phyloP scores from a whole-genome alignment of 2,113 vertebrate genomes.

The Microcebus lehilahytsara region DNA sequence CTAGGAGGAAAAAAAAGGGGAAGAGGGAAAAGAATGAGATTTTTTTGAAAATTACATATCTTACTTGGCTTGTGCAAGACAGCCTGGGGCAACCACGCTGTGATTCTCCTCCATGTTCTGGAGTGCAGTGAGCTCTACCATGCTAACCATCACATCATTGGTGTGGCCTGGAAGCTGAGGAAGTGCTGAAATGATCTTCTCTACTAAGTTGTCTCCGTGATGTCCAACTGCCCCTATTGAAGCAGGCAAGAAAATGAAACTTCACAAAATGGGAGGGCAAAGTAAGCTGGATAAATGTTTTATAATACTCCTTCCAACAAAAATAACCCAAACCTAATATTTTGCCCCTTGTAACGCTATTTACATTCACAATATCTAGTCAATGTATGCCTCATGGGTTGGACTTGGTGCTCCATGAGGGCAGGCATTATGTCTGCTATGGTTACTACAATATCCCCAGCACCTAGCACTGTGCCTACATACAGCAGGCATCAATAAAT shows the following conservation, averaged over 20 bases:
- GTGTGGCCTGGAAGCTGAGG: conserved; percentile 90
- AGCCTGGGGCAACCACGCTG: too few species aligned
- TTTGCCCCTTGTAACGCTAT: neutral
- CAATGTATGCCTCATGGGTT: neutral
- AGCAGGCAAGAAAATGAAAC: conserved; percentile 29
- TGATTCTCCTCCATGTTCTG: too few species aligned
- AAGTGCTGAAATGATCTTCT: conserved; percentile 94
- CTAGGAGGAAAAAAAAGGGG: too few species aligned
- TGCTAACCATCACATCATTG: too few species aligned
- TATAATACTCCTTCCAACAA: neutral
- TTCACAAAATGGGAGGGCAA: neutral
- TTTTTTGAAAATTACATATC: too few species aligned
- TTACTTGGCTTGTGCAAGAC: too few species aligned
- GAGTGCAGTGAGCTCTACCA: too few species aligned
- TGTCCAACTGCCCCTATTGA: conserved; percentile 93
- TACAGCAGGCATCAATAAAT: neutral
- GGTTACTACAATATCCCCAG: neutral
- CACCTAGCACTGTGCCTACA: neutral
- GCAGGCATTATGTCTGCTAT: neutral
- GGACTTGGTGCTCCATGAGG: neutral
- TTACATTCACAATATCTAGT: neutral
- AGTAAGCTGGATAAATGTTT: neutral
- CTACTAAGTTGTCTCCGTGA: conserved; percentile 95
- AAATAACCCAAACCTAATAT: neutral
- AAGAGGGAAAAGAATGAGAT: too few species aligned